These are phyloP conservation scores for Clitarchus hookeri DNA, from an alignment of 2,888 invertebrate species.

Conservation along the genomic window DNA sequence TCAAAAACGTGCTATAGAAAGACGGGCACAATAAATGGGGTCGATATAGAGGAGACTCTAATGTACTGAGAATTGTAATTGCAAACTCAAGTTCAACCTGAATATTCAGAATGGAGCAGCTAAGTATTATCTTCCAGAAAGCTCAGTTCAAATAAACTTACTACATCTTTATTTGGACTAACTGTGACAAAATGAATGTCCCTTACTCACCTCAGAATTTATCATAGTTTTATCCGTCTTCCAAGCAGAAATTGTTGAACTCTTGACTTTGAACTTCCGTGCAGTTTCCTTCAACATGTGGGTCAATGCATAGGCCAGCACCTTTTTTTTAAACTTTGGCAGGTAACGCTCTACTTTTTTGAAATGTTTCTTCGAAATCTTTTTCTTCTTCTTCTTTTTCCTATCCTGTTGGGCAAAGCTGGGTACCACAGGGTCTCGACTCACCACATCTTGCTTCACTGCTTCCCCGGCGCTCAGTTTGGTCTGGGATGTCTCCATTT, in stretches of 20 bases:
- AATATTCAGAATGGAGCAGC: no score
- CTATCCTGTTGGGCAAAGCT: not conserved
- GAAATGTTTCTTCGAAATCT: not conserved
- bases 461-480: not conserved
- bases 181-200: no score
- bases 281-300: conserved; percentile 36
- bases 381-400: conserved; percentile 3
- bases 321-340: conserved; percentile 39
- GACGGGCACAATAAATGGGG: no score
- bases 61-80: no score
- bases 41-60: no score
- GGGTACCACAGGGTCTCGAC: not conserved
- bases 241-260: conserved; percentile 35
- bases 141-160: no score
- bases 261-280: conserved; percentile 36
- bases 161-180: no score
- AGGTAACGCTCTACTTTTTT: conserved; percentile 38
- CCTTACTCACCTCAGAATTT: not conserved
- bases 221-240: conserved; percentile 30
- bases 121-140: no score
- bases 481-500: no score
- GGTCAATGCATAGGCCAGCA: conserved; percentile 33
- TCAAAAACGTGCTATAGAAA: no score
- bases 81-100: no score
- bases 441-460: not conserved